phyloP scores from a whole-genome alignment of 2,113 vertebrate species.

The Apeltes quadracus region DNA sequence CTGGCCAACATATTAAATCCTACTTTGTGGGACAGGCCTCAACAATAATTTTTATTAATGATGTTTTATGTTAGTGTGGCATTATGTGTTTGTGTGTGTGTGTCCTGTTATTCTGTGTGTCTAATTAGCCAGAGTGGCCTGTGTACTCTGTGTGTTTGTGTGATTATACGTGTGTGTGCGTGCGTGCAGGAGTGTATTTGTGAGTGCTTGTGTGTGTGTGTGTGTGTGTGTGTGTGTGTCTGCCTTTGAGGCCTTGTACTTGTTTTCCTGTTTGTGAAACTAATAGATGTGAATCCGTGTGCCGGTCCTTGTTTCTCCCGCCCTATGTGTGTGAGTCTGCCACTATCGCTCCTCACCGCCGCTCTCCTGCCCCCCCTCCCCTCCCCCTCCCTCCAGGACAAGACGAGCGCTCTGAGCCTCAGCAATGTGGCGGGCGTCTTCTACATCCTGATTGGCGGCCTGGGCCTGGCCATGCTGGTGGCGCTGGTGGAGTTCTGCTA shows the following conservation, averaged over 20 bases:
- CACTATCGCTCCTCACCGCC: constrained; percentile 28
- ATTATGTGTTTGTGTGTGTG: constrained; percentile 12
- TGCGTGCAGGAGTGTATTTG: too few relatives aligned
- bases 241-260: not conserved
- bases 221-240: not conserved
- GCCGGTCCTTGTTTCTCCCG: not conserved
- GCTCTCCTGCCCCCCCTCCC: constrained; percentile 44
- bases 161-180: not conserved
- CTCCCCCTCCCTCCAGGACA: constrained; percentile 83
- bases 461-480: constrained; percentile 99
- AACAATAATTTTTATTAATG: constrained; percentile 4
- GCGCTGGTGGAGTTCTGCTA: constrained; percentile 99
- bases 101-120: constrained; percentile 3
- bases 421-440: constrained; percentile 99
- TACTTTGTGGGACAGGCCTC: constrained; percentile 54
- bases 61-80: constrained; percentile 14
- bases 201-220: not conserved
- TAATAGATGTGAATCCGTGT: constrained; percentile 10
- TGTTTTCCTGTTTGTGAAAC: constrained; percentile 14
- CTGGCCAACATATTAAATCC: not conserved
- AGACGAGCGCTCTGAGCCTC: constrained; percentile 98
- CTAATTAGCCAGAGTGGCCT: not conserved
- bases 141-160: not conserved
- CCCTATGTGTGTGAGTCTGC: not conserved
- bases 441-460: constrained; percentile 99